Evolutionary conservation across 2,888 invertebrate species (phyloP).

Genomic region (Hypercompe scribonia): DNA sequence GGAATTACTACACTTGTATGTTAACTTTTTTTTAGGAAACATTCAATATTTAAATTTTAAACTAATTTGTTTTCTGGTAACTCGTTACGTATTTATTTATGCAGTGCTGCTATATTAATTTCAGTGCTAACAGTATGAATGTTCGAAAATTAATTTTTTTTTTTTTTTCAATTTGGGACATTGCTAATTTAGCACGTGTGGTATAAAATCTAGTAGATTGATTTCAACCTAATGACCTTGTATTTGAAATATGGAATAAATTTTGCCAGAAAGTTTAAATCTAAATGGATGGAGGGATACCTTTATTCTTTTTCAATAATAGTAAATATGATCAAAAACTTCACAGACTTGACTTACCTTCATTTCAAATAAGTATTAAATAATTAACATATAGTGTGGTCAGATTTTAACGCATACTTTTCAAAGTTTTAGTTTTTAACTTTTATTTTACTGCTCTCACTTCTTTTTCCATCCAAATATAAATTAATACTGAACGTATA

Average conservation of each 20-base stretch:
- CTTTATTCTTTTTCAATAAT: too few relatives aligned
- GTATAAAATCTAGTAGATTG: not conserved
- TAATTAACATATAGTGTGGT: too few relatives aligned
- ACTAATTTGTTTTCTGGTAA: conserved; percentile 41
- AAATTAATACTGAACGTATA: too few relatives aligned
- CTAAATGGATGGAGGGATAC: not conserved
- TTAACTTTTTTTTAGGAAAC: conserved; percentile 37
- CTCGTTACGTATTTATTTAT: conserved; percentile 34
- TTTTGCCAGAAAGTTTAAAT: not conserved
- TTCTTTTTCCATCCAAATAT: too few relatives aligned
- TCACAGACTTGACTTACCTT: too few relatives aligned
- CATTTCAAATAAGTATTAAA: too few relatives aligned
- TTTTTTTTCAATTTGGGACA: conserved; percentile 36
- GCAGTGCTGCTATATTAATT: conserved; percentile 45
- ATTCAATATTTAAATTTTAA: conserved; percentile 44
- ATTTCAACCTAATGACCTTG: not conserved
- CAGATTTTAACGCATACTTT: too few relatives aligned
- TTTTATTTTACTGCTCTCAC: too few relatives aligned
- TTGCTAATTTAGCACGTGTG: conserved; percentile 36
- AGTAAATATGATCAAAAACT: too few relatives aligned
- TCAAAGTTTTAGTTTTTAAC: too few relatives aligned
- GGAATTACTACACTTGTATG: conserved; percentile 32
- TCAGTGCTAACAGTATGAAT: conserved; percentile 43
- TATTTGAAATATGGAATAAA: not conserved
- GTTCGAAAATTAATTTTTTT: conserved; percentile 34